Percentiles rank a stretch among this genome's conserved stretches.
These are phyloP conservation scores for Tadarida brasiliensis DNA, from an alignment of 2,797 vertebrate species.

Conservation along the genomic window DNA sequence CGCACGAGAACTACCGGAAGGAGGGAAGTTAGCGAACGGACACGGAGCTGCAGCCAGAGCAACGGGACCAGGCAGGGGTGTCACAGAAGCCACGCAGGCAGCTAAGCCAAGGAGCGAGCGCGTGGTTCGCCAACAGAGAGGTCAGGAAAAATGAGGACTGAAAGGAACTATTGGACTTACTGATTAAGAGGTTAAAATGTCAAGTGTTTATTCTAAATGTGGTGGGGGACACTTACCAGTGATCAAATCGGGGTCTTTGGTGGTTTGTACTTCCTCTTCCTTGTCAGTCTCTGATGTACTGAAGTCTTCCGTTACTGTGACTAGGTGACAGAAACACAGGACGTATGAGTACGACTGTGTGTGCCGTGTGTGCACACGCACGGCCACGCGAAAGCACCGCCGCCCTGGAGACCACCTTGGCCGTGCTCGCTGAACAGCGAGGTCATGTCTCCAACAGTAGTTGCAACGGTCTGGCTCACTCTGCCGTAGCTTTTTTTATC, in stretches of 20 bases:
- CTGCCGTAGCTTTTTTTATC: too few relatives aligned
- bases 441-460: too few relatives aligned
- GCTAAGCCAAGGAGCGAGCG: neutral
- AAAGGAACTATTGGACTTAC: neutral
- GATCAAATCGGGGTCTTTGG: neutral
- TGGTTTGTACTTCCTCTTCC: slow-evolving; percentile 34
- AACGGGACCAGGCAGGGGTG: neutral
- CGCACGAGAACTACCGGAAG: neutral
- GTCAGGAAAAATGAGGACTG: neutral
- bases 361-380: neutral
- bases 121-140: neutral
- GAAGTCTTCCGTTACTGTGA: slow-evolving; percentile 25
- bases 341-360: neutral
- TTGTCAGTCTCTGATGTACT: slow-evolving; percentile 12
- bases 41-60: neutral
- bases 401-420: neutral
- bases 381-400: neutral
- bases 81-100: neutral
- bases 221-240: slow-evolving; percentile 19
- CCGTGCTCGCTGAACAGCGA: neutral
- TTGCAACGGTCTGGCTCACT: neutral
- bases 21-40: neutral
- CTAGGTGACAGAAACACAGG: neutral
- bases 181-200: slow-evolving; percentile 5
- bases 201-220: neutral